A percentile compares a stretch with the other conserved stretches of the same genome.
phyloP scores from a whole-genome alignment of 1,140 invertebrate genomes.

The Myzus persicae region DNA sequence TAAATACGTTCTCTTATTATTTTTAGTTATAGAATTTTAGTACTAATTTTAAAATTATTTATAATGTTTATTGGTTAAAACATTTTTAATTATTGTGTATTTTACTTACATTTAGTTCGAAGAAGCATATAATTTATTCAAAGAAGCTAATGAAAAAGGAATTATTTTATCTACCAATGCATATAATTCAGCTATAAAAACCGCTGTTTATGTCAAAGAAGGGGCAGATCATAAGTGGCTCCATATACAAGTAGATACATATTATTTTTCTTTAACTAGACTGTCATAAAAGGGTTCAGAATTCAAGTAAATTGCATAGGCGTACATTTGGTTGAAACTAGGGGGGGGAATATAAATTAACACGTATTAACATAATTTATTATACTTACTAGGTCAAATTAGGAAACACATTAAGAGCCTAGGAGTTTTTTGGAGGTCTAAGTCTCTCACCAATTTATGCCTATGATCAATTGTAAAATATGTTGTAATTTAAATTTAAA shows the following conservation, averaged over 20 bases:
- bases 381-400: too few relatives aligned
- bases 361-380: too few relatives aligned
- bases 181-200: conserved; percentile 76
- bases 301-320: too few relatives aligned
- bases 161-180: conserved; percentile 71
- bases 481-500: neutral
- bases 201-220: conserved; percentile 71
- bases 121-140: conserved; percentile 71
- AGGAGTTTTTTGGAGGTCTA: too few relatives aligned
- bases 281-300: neutral
- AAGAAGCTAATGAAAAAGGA: conserved; percentile 74
- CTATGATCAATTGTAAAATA: neutral
- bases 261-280: neutral
- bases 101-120: conserved; percentile 67
- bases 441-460: too few relatives aligned
- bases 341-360: too few relatives aligned
- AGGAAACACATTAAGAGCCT: too few relatives aligned
- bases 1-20: conserved; percentile 22
- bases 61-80: neutral
- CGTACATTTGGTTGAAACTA: too few relatives aligned
- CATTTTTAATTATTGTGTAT: conserved; percentile 49
- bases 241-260: conserved; percentile 66
- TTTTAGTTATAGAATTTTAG: neutral
- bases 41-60: neutral
- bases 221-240: conserved; percentile 71